Base-by-base conservation (phyloP, 2,797 vertebrate species). In the Limosa lapponica region DNA sequence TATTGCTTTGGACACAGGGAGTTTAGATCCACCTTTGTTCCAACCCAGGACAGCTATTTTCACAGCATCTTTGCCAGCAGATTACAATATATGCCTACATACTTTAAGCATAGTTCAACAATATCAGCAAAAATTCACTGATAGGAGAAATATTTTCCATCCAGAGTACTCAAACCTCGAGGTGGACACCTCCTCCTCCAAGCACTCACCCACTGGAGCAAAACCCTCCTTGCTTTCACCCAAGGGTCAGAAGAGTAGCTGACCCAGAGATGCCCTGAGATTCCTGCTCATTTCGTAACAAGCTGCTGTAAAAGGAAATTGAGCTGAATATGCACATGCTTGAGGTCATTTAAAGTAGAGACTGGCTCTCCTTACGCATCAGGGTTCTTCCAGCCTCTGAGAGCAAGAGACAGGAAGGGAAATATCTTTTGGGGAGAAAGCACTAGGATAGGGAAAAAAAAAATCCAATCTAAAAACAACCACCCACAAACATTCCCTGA, bases 101-200 rank as follows among this genome's bases (percentile, higher is more conserved):
- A 82, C 32, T 89, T 87, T 4, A 64, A 67, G 46, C 48, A 54
- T 1, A 58, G 18, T 72, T 71, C 58, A 84, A 51, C 6, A 11
- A 2, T 27, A 82, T 10, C 70, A 84, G 66, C 51, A 92, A 77
- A 87, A 87, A 69, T 66, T 58, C 48, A 70, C 71, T 62, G 74
- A 92, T 48, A 89, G 28, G 55, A 87, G 70, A 93, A 92, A 32
- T 34, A 90, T 87, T 91, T 91, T 93, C 67, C 16, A 91, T 41
- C 51, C 15, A 71, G 72, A 74, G 25, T 46, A 64, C 34, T 36
- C 73, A 49, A 82, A 69, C 39, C 65, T 82, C 0, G 0, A 87
- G 36, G 36, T 8, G 9, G 54, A 82, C 43, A 58, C 34, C 34
- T 77, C 70, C 73, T 94, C 30, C 82, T 82, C n/a, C 66, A 72